Percentiles rank a stretch among this genome's conserved stretches.
Conservation (phyloP, 2,113 vertebrate species). For the Cinclus cinclus region DNA sequence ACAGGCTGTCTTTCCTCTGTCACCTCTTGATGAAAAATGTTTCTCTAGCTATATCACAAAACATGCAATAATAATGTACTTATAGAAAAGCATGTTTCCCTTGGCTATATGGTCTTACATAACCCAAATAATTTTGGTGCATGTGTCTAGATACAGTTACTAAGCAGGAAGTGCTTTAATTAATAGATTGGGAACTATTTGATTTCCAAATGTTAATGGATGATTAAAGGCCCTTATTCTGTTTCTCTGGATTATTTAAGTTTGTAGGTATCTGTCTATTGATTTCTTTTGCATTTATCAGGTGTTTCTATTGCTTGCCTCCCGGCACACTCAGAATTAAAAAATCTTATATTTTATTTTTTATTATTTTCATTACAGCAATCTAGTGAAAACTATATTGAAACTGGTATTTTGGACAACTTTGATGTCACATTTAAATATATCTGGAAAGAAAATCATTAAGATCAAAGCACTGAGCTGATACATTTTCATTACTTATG, state of each 20-base stretch:
- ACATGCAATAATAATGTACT: background rate
- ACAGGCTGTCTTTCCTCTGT: background rate
- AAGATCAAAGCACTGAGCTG: constrained; percentile 7
- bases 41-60: background rate
- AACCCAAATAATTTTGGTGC: background rate
- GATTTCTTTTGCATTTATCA: background rate
- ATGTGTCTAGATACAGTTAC: background rate
- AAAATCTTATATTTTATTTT: background rate
- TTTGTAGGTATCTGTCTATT: background rate
- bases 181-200: background rate
- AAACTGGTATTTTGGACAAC: background rate
- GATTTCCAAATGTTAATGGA: background rate
- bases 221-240: background rate
- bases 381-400: background rate
- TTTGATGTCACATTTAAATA: background rate
- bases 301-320: background rate
- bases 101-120: background rate
- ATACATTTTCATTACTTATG: background rate
- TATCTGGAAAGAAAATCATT: background rate
- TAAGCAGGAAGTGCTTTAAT: background rate
- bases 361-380: background rate
- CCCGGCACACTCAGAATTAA: background rate
- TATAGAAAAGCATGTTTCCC: background rate
- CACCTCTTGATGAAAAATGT: background rate
- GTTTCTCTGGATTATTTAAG: background rate